These are phyloP conservation scores for Raja brachyura DNA, from an alignment of 2,113 vertebrate species.

Conservation along the genomic window DNA sequence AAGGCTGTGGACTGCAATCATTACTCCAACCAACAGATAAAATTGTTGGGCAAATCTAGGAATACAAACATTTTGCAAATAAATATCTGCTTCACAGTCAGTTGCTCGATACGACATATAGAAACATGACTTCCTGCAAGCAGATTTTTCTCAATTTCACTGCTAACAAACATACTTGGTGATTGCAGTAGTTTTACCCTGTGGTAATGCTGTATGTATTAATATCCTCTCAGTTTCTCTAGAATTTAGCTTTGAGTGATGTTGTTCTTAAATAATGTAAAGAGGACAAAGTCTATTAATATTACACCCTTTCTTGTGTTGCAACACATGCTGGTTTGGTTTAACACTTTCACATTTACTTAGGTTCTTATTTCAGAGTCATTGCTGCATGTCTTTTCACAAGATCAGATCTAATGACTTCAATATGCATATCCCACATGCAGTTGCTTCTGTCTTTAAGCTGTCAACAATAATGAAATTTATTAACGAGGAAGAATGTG, in stretches of 20 bases:
- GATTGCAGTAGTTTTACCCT: neutral
- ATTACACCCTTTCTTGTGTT: neutral
- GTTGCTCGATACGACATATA: neutral
- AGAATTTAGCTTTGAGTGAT: neutral
- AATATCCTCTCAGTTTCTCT: neutral
- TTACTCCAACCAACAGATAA: neutral
- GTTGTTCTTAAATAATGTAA: neutral
- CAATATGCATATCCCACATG: neutral
- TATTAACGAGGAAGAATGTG: slow-evolving; percentile 31
- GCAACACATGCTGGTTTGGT: neutral
- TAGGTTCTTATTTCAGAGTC: neutral
- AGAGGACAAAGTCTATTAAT: neutral
- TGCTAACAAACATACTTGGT: neutral
- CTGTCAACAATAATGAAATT: slow-evolving; percentile 36
- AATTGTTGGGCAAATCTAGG: neutral
- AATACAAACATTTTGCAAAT: neutral
- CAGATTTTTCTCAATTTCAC: neutral
- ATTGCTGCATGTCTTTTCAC: neutral
- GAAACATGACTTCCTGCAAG: neutral
- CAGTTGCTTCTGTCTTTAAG: slow-evolving; percentile 14
- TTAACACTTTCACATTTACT: neutral
- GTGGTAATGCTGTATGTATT: neutral
- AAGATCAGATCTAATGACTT: neutral
- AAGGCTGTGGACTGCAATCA: neutral
- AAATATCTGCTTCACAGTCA: neutral